Conservation (phyloP, 1,140 invertebrate genomes). For the Aplysia californica region DNA sequence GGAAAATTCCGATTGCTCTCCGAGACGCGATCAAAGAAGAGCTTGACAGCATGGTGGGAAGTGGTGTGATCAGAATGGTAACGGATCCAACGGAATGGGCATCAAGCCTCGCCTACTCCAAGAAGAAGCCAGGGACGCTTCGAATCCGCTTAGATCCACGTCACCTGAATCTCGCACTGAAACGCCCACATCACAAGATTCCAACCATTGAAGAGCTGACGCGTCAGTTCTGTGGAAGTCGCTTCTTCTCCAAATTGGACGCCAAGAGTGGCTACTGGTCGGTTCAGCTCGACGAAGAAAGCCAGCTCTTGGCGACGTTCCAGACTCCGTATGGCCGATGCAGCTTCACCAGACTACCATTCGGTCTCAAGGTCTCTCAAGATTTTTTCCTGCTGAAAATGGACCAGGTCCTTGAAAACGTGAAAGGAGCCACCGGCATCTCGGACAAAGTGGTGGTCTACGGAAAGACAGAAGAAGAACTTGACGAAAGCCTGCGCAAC, state of each 20-base stretch:
- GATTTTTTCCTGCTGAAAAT: constrained; percentile 55
- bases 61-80: constrained; percentile 30
- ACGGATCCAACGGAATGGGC: constrained; percentile 67
- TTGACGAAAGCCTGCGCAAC: constrained; percentile 12
- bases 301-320: constrained; percentile 42
- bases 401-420: constrained; percentile 45
- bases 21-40: constrained; percentile 19
- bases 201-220: constrained; percentile 29
- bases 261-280: constrained; percentile 32
- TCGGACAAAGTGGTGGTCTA: constrained; percentile 62
- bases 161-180: constrained; percentile 26
- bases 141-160: constrained; percentile 13
- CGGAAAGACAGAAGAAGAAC: constrained; percentile 40
- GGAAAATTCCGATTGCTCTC: constrained; percentile 44
- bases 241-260: constrained; percentile 31
- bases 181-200: constrained; percentile 52
- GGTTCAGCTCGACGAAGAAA: constrained; percentile 41
- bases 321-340: constrained; percentile 20
- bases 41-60: constrained; percentile 12
- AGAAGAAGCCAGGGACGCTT: constrained; percentile 6
- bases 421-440: constrained; percentile 50
- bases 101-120: not conserved
- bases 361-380: constrained; percentile 41
- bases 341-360: constrained; percentile 30
- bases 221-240: constrained; percentile 1